Base-by-base conservation (phyloP, 2,797 vertebrate genomes). In the Muraenolepis orangiensis region DNA sequence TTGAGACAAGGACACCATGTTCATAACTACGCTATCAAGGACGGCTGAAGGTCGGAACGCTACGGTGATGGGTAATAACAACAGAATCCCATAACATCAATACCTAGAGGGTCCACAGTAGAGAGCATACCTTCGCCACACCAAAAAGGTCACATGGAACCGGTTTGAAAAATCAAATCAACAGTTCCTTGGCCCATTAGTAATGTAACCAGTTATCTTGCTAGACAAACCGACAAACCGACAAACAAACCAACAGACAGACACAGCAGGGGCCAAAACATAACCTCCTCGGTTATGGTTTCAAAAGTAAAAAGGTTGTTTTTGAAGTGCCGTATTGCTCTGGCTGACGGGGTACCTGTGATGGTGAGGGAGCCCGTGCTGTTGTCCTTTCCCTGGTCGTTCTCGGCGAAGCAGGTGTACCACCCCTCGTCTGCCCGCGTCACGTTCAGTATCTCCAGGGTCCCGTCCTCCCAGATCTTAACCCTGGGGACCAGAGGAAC, bases 371-470 rank as follows among this genome's bases (percentile, higher is more conserved):
- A 91, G 76, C 95, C 96, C 0, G 96, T 96, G 91, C 95, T 98
- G 81, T 98, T 99, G 73, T 95, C 96, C 83, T 96, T 98, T 42
- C 98, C 98, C 86, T 92, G 88, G 80, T 96, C 93, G 42, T 99
- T 99, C 90, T 96, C 95, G 0, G 95, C 96, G 72, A 98, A 99
- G 86, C 98, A 99, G 0, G 96, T 99, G 80, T 98, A 99, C 76
- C 87, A 88, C 34, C 98, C 98, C 73, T 96, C 94, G 72, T 99
- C 98, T 30, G 91, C 83, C 61, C 87, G 92, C 6, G 95, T 97
- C 74, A 98, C 89, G 66, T 98, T 97, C 72, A 93, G 91, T 76
- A 99, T 98, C 93, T 98, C 97, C 86, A 99, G 90, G 89, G 95
- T 98, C 13, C 98, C 98, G 0, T 99, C 97, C 74, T 95, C 94